Percentiles rank a stretch among this genome's conserved stretches.
phyloP scores from a whole-genome alignment of 2,888 invertebrate species.

The Clitarchus hookeri region DNA sequence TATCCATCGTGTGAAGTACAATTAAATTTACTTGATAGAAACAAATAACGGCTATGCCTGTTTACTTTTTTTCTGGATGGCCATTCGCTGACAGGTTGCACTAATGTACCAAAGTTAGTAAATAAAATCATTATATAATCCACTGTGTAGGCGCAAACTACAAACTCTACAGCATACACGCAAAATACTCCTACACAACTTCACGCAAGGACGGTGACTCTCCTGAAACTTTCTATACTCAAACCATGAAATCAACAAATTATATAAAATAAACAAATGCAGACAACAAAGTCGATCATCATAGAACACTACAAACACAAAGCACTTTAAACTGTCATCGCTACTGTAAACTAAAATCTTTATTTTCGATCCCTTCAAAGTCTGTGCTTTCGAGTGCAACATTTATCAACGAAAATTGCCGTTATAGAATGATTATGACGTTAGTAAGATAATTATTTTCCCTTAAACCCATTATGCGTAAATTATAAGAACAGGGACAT shows the following conservation, averaged over 20 bases:
- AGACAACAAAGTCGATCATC: not conserved
- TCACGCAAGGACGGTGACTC: too few relatives aligned
- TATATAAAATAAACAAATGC: not conserved
- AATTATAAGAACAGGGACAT: too few relatives aligned
- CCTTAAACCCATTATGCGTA: too few relatives aligned
- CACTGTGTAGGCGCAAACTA: not conserved
- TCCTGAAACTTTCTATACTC: not conserved
- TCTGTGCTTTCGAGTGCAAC: too few relatives aligned
- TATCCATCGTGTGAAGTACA: conserved; percentile 59
- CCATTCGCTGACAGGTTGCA: not conserved
- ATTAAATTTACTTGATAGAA: not conserved
- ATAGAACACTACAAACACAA: not conserved
- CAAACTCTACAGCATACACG: not conserved
- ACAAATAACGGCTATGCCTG: not conserved
- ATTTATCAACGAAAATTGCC: too few relatives aligned
- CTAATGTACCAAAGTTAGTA: not conserved
- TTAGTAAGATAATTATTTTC: too few relatives aligned
- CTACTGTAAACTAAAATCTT: too few relatives aligned
- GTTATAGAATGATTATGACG: too few relatives aligned
- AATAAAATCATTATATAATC: not conserved
- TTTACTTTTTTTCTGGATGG: not conserved
- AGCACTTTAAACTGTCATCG: too few relatives aligned
- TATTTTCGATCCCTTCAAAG: too few relatives aligned
- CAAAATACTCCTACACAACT: not conserved
- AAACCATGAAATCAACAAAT: not conserved